Percentiles rank a stretch among this genome's conserved stretches.
Conservation (phyloP, 2,888 invertebrate genomes). For the Monoplex corrugatus region DNA sequence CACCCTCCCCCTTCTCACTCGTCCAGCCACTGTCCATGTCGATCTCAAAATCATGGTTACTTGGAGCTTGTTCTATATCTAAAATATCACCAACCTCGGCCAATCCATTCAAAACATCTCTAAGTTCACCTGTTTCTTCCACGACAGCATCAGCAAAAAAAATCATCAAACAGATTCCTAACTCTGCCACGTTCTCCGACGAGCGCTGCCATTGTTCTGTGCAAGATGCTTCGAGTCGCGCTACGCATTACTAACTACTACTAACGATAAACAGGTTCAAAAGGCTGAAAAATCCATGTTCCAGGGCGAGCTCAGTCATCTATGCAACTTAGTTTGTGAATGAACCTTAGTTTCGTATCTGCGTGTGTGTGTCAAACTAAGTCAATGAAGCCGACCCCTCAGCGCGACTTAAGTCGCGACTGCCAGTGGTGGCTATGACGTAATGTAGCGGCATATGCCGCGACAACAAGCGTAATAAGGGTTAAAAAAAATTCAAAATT, state of each 20-base stretch:
- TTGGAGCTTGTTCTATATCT: background rate
- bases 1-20: background rate
- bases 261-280: background rate
- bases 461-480: background rate
- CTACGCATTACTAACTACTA: slow-evolving; percentile 7
- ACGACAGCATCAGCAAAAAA: background rate
- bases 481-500: background rate
- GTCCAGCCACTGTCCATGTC: background rate
- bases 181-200: background rate
- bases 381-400: background rate
- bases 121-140: background rate
- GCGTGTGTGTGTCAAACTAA: background rate
- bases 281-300: background rate
- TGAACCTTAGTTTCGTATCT: slow-evolving; percentile 9
- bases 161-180: background rate
- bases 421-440: slow-evolving; percentile 6
- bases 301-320: slow-evolving; percentile 6
- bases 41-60: background rate
- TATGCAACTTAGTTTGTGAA: slow-evolving; percentile 2
- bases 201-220: background rate
- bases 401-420: background rate
- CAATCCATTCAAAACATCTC: background rate
- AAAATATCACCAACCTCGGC: background rate
- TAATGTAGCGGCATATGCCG: background rate
- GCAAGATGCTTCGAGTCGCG: background rate